A percentile compares a stretch with the other conserved stretches of the same genome.
Conservation (phyloP, 2,797 vertebrate species). For the Brotula barbata region DNA sequence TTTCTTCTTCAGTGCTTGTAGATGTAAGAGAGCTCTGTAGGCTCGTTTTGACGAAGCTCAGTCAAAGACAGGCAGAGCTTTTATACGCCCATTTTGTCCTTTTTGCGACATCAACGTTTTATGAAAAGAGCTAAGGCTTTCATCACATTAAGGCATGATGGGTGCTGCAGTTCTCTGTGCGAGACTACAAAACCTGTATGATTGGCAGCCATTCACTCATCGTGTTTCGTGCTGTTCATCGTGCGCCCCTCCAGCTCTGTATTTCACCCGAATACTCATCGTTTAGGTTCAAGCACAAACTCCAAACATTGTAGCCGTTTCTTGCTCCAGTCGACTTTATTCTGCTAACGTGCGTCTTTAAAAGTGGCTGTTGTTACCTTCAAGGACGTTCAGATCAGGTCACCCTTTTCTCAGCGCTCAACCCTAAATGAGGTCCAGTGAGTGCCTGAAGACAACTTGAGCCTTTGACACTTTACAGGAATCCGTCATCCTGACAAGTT, state of each 20-base stretch:
- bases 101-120: slow-evolving; percentile 38
- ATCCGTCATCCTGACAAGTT: slow-evolving; percentile 23
- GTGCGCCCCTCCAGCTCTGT: slow-evolving; percentile 27
- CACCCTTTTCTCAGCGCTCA: slow-evolving; percentile 49
- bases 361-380: slow-evolving; percentile 63
- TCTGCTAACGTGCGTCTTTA: slow-evolving; percentile 45
- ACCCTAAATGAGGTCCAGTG: slow-evolving; percentile 50
- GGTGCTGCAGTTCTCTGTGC: slow-evolving; percentile 62
- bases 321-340: slow-evolving; percentile 32
- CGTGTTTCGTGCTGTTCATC: slow-evolving; percentile 30
- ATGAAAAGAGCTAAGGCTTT: slow-evolving; percentile 35
- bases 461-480: slow-evolving; percentile 26
- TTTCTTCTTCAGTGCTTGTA: slow-evolving; percentile 30
- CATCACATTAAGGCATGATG: slow-evolving; percentile 71
- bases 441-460: slow-evolving; percentile 50
- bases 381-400: slow-evolving; percentile 65
- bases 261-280: slow-evolving; percentile 54
- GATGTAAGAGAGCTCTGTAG: slow-evolving; percentile 34
- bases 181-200: slow-evolving; percentile 70
- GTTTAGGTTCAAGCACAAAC: slow-evolving; percentile 59
- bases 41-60: slow-evolving; percentile 27
- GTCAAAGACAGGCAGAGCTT: slow-evolving; percentile 30
- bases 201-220: slow-evolving; percentile 64
- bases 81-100: slow-evolving; percentile 23
- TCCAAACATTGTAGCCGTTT: slow-evolving; percentile 33